Percentiles rank a stretch among this genome's conserved stretches.
phyloP scores from a whole-genome alignment of 2,113 vertebrate genomes.

The Lophius piscatorius region DNA sequence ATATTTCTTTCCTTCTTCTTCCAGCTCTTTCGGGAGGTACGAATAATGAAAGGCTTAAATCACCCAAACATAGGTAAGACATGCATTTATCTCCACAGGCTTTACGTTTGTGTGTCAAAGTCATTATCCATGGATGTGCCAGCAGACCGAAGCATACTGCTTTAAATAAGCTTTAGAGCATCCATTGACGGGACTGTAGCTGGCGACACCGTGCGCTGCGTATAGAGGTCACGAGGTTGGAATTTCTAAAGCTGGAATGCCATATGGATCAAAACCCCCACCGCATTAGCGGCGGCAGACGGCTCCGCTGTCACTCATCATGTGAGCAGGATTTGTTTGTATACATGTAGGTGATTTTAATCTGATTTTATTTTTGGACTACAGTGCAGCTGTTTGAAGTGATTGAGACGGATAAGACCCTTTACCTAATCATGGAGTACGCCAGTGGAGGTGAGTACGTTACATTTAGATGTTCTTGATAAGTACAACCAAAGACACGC shows the following conservation, averaged over 20 bases:
- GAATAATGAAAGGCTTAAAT: slow-evolving; percentile 93
- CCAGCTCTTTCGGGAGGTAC: slow-evolving; percentile 93
- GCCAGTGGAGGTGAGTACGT: slow-evolving; percentile 87
- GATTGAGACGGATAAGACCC: slow-evolving; percentile 91
- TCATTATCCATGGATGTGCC: slow-evolving; percentile 13
- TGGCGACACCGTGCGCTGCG: background rate
- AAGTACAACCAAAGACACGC: too few species aligned
- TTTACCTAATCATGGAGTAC: slow-evolving; percentile 94
- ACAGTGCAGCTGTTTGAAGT: slow-evolving; percentile 94
- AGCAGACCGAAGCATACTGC: slow-evolving; percentile 30
- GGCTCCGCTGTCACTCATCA: slow-evolving; percentile 34
- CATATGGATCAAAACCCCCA: slow-evolving; percentile 39
- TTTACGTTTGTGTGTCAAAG: background rate
- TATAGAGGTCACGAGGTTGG: slow-evolving; percentile 53
- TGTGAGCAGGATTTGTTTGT: slow-evolving; percentile 31
- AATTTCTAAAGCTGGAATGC: slow-evolving; percentile 59
- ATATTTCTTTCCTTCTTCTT: slow-evolving; percentile 27
- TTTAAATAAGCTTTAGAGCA: slow-evolving; percentile 34
- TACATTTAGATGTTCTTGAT: too few species aligned
- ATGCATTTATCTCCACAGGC: background rate
- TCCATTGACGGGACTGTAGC: slow-evolving; percentile 17
- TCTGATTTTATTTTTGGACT: slow-evolving; percentile 55
- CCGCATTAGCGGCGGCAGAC: slow-evolving; percentile 33
- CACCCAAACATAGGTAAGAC: slow-evolving; percentile 93
- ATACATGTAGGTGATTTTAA: slow-evolving; percentile 33